Conservation (phyloP, 2,113 vertebrate genomes). For the Oenanthe oenanthe region DNA sequence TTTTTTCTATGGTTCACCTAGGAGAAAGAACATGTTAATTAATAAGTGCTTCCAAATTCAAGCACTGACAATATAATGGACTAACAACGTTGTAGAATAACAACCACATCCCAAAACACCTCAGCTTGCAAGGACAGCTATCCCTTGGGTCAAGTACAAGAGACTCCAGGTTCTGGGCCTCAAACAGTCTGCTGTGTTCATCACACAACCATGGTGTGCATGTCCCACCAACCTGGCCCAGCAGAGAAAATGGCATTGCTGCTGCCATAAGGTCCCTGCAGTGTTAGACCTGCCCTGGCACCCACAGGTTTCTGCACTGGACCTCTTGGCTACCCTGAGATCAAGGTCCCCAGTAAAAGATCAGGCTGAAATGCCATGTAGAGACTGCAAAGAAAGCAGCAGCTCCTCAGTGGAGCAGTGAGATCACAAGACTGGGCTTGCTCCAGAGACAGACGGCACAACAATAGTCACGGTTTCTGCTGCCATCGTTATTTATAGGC, state of each 20-base stretch:
- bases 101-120: background rate
- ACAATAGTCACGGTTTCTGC: constrained; percentile 16
- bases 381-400: background rate
- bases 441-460: background rate
- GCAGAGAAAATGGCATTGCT: background rate
- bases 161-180: background rate
- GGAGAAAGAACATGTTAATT: background rate
- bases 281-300: background rate
- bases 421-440: background rate
- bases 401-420: background rate
- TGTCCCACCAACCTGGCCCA: background rate
- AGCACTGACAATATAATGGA: background rate
- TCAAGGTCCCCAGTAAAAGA: background rate
- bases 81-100: background rate
- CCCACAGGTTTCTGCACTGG: background rate
- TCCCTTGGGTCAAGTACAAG: background rate
- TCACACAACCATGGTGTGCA: background rate
- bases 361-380: background rate
- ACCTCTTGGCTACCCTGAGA: background rate
- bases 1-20: background rate
- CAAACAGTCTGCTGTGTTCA: background rate
- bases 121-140: background rate
- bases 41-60: background rate
- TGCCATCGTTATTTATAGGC: constrained; percentile 6
- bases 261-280: background rate